Conservation (phyloP, 2,797 vertebrate genomes). For the Phaenicophaeus curvirostris region DNA sequence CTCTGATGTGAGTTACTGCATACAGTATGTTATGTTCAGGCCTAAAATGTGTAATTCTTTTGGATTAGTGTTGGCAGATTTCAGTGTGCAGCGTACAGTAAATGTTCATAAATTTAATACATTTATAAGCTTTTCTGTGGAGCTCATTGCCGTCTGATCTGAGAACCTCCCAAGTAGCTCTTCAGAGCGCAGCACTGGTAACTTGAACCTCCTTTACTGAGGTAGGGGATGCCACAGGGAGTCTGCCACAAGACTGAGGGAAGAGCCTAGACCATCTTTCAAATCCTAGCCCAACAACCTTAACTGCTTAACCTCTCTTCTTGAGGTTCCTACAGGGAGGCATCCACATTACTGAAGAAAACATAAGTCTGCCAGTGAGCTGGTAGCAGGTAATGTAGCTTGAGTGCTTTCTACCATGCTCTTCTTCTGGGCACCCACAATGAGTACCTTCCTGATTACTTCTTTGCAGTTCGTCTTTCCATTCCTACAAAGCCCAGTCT, state of each 20-base stretch:
- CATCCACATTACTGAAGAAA: neutral
- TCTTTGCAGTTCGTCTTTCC: neutral
- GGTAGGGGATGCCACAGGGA: neutral
- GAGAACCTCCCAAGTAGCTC: slow-evolving; percentile 35
- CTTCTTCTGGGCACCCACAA: neutral
- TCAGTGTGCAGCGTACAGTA: slow-evolving; percentile 65
- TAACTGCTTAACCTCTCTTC: neutral
- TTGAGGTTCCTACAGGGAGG: neutral
- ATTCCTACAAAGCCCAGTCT: neutral
- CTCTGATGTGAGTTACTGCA: slow-evolving; percentile 77
- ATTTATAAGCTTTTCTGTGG: slow-evolving; percentile 67
- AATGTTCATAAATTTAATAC: slow-evolving; percentile 75
- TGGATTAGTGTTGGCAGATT: slow-evolving; percentile 77
- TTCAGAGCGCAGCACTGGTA: slow-evolving; percentile 1
- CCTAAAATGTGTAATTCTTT: slow-evolving; percentile 78
- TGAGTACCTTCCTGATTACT: neutral
- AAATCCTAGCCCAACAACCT: neutral
- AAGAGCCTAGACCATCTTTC: neutral
- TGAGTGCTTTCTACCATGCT: neutral
- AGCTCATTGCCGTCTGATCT: slow-evolving; percentile 12
- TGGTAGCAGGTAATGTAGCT: neutral
- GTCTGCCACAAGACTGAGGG: neutral
- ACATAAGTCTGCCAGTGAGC: neutral
- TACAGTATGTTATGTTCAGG: slow-evolving; percentile 77
- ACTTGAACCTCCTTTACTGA: accelerated